Conservation (phyloP, 2,113 vertebrate genomes). For the Danionella cerebrum region DNA sequence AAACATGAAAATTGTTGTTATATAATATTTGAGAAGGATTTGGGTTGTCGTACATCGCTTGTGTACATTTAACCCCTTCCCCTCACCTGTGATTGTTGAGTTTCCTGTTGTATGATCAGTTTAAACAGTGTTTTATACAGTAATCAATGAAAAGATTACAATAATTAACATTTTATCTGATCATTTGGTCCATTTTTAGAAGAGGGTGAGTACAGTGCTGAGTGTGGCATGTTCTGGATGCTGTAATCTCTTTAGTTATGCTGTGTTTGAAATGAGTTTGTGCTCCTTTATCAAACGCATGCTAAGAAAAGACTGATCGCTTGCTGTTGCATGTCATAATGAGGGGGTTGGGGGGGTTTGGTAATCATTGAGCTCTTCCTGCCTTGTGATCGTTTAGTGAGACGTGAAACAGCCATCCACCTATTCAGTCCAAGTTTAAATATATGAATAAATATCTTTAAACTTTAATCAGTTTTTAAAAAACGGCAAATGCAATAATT, state of each 20-base stretch:
- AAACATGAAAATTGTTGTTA: no score
- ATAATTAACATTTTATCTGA: neutral
- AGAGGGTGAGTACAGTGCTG: neutral
- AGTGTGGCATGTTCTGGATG: neutral
- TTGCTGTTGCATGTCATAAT: conserved; percentile 56
- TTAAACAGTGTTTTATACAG: neutral
- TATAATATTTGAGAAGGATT: no score
- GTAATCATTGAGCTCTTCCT: conserved; percentile 44
- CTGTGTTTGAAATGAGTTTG: neutral
- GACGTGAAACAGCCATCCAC: neutral
- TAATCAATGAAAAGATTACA: neutral
- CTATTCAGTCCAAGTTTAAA: conserved; percentile 37
- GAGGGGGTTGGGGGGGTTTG: conserved; percentile 39
- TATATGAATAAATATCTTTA: no score
- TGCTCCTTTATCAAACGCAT: conserved; percentile 38
- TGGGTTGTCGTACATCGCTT: no score
- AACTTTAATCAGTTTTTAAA: no score
- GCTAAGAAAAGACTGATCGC: conserved; percentile 34
- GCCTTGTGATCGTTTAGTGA: conserved; percentile 38
- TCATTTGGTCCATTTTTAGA: neutral
- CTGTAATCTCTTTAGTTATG: neutral
- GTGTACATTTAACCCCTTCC: neutral
- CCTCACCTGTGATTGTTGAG: neutral
- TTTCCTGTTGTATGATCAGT: no score
- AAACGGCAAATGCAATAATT: no score